Evolutionary conservation across 2,113 vertebrate species (phyloP), one percentile per base, ranked within the genome.

Genomic region (Planiliza haematocheilus): DNA sequence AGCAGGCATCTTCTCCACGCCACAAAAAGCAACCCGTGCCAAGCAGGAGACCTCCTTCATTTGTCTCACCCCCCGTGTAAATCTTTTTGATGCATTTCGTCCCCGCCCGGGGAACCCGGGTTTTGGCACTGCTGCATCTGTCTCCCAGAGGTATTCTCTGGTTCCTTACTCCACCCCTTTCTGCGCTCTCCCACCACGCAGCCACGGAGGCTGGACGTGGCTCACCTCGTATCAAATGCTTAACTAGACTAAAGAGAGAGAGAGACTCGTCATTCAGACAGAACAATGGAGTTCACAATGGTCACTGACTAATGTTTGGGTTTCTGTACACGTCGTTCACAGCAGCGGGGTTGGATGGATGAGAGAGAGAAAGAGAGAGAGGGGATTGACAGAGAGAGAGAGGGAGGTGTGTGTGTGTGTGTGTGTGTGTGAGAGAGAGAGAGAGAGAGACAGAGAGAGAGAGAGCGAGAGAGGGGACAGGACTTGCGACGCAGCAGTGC

Each of bases 251-350:
- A n/a, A 72, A 68, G 68, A 62, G 80, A 84, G 58, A 81, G 74
- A 72, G 61, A 85, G 72, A 67, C 24, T 37, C 76, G 79, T 84
- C 75, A 86, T 67, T 87, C 86, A 73, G 73, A 62, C 80, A 52
- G 85, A 91, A 92, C 91, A 91, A 87, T 90, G 86, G 89, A 82
- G 77, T 77, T 86, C 76, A 84, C 78, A 84, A 63, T 82, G 86
- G 88, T 89, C 85, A 90, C 85, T 50, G 17, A 79, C 60, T 70
- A 77, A 85, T 88, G 86, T 80, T 92, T 91, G 74, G 63, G 81
- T 74, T 88, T 90, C 89, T 68, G 79, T 78, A 75, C 91, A 93
- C 91, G 92, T 92, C 87, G 85, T 84, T 65, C 79, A 56, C 43
- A 45, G 49, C 78, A 49, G 52, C 72, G 20, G 4, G 38, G 0